These are phyloP conservation scores for Acleris laterana DNA, from an alignment of 2,888 invertebrate genomes.

Conservation along the genomic window DNA sequence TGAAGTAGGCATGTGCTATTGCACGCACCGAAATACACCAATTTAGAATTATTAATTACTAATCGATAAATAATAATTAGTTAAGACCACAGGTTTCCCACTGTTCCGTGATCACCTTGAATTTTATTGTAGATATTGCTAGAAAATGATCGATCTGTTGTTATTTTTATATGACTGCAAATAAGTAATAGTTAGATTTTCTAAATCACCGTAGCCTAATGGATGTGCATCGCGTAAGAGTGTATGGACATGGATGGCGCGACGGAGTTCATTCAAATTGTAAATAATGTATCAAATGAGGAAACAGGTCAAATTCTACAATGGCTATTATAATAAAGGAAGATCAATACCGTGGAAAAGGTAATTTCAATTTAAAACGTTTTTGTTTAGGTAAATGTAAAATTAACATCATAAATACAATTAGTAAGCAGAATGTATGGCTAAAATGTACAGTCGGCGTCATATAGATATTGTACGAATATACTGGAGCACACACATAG, in stretches of 20 bases:
- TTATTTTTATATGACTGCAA: conserved; percentile 84
- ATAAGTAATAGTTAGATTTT: conserved; percentile 78
- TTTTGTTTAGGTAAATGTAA: too few relatives aligned
- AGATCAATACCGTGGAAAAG: conserved; percentile 37
- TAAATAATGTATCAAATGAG: conserved; percentile 28
- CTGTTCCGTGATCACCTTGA: conserved; percentile 67
- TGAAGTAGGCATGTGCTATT: conserved; percentile 81
- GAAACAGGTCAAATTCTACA: conserved; percentile 11
- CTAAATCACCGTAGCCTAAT: conserved; percentile 75
- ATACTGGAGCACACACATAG: too few relatives aligned
- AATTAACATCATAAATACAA: too few relatives aligned
- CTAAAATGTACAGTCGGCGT: too few relatives aligned
- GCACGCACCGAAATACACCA: conserved; percentile 81
- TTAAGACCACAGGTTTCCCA: conserved; percentile 76
- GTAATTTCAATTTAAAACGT: conserved; percentile 35
- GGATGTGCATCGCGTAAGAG: conserved; percentile 45
- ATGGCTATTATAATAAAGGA: conserved; percentile 3
- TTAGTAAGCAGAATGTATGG: too few relatives aligned
- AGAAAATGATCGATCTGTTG: conserved; percentile 76
- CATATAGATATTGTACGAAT: too few relatives aligned
- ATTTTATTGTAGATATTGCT: conserved; percentile 79
- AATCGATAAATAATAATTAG: conserved; percentile 60
- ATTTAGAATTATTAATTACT: conserved; percentile 66
- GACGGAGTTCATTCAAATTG: conserved; percentile 41
- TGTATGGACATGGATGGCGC: conserved; percentile 47